Conservation (phyloP, 2,888 invertebrate genomes). For the Augochlorella aurata region DNA sequence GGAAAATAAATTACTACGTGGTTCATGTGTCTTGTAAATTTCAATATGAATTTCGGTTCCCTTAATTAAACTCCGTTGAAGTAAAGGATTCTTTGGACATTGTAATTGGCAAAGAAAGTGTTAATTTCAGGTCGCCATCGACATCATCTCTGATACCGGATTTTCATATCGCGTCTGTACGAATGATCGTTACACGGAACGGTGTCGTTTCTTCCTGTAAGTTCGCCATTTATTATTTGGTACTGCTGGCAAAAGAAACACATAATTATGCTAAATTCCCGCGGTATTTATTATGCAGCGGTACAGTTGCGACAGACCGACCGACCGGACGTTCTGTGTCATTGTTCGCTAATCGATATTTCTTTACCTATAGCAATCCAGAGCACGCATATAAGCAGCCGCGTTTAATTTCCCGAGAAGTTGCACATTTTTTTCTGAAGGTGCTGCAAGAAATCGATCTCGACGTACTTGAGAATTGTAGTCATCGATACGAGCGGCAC, state of each 20-base stretch:
- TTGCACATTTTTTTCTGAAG: background rate
- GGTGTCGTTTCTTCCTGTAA: conserved; percentile 52
- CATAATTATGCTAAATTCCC: conserved; percentile 63
- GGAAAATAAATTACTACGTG: too few relatives aligned
- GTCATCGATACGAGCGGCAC: background rate
- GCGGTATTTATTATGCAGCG: conserved; percentile 48
- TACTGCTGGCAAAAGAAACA: conserved; percentile 56
- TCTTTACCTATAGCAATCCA: conserved; percentile 43
- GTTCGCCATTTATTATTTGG: conserved; percentile 58
- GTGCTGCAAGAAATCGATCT: background rate
- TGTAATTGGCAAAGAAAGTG: too few relatives aligned
- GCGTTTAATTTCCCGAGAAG: background rate
- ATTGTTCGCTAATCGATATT: conserved; percentile 51
- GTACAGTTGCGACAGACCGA: conserved; percentile 53
- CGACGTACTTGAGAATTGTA: background rate
- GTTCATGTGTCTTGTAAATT: too few relatives aligned
- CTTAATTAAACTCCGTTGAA: too few relatives aligned
- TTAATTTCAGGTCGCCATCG: background rate
- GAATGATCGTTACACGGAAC: conserved; percentile 42
- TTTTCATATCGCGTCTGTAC: conserved; percentile 36
- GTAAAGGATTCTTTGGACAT: too few relatives aligned
- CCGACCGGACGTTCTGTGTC: conserved; percentile 32
- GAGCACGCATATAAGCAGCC: conserved; percentile 22
- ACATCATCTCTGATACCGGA: conserved; percentile 28
- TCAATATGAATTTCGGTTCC: too few relatives aligned